phyloP scores from a whole-genome alignment of 2,797 vertebrate species.

The Rousettus madagascariensis region DNA sequence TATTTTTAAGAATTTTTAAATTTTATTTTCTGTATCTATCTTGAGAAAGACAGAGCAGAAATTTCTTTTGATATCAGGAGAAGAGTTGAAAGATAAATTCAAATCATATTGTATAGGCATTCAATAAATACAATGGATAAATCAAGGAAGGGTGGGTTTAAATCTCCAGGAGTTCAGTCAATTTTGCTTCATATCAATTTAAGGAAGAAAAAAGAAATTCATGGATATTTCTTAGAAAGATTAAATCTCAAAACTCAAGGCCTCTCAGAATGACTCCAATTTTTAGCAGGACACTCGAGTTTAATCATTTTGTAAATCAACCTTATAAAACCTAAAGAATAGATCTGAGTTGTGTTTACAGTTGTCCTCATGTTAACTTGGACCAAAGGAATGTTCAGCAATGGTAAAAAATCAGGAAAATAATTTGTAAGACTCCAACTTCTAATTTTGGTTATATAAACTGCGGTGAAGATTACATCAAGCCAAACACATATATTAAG shows the following conservation, averaged over 20 bases:
- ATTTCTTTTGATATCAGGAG: background rate
- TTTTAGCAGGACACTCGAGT: background rate
- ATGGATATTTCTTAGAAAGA: background rate
- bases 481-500: background rate
- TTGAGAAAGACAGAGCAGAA: background rate
- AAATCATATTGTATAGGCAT: background rate
- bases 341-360: background rate
- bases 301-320: background rate
- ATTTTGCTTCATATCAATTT: background rate
- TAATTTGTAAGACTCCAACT: background rate
- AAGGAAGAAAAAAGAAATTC: background rate
- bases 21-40: background rate
- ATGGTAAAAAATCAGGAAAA: background rate
- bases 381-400: background rate
- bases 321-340: background rate
- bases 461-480: background rate
- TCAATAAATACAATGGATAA: background rate
- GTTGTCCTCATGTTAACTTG: background rate
- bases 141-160: background rate
- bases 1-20: background rate
- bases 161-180: background rate
- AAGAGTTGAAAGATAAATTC: background rate
- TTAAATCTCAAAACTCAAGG: conserved; percentile 9
- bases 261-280: background rate
- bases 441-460: background rate